Percentiles rank a stretch among this genome's conserved stretches.
Evolutionary conservation across 2,113 vertebrate species (phyloP).

Genomic region (Ploceus nigricollis): DNA sequence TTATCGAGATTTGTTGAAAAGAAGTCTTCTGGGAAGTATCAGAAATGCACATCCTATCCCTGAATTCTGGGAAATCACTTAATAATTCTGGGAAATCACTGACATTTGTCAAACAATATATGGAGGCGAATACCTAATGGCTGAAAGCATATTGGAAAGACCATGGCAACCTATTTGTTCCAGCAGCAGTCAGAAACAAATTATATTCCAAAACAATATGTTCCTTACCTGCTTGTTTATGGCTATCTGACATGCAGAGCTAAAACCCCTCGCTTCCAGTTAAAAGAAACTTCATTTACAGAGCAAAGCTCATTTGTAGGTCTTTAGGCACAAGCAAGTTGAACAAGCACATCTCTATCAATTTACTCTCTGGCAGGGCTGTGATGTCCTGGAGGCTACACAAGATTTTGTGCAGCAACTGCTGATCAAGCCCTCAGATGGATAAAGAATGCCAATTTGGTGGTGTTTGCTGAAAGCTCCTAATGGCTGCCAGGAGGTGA

Average conservation of each 20-base stretch:
- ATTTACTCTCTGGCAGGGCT: neutral
- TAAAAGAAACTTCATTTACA: neutral
- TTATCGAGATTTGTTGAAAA: neutral
- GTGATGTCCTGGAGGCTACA: neutral
- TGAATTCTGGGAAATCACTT: constrained; percentile 11
- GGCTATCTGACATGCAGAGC: neutral
- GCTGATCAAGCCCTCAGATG: neutral
- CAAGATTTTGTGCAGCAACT: neutral
- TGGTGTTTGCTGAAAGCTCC: neutral
- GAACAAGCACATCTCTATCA: neutral
- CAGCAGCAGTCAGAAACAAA: neutral
- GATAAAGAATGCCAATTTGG: neutral
- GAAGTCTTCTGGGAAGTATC: neutral
- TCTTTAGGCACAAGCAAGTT: neutral
- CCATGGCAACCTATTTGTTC: neutral
- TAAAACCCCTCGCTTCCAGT: neutral
- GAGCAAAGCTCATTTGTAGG: neutral
- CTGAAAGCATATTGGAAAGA: neutral
- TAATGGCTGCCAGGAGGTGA: neutral
- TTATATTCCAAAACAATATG: neutral
- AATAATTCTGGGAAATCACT: constrained; percentile 36
- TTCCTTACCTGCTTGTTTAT: neutral
- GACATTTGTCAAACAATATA: neutral
- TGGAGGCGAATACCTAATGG: neutral
- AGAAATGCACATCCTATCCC: neutral